A percentile compares a stretch with the other conserved stretches of the same genome.
These are phyloP conservation scores for Capra hircus DNA, from an alignment of 2,113 vertebrate species.

Conservation along the genomic window DNA sequence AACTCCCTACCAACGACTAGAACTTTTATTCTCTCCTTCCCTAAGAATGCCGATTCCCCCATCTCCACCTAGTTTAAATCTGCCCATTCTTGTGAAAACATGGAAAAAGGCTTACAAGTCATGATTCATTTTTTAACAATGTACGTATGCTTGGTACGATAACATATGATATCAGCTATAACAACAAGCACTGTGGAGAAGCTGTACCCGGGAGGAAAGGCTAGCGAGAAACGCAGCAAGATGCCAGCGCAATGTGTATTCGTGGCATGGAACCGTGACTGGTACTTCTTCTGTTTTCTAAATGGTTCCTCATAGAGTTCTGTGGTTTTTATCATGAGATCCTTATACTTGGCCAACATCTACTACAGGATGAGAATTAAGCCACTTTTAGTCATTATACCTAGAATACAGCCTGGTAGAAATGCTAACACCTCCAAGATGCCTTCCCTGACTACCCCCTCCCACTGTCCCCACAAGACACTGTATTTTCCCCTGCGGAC, in stretches of 20 bases:
- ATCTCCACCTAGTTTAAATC: background rate
- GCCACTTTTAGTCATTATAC: background rate
- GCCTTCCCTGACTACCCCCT: background rate
- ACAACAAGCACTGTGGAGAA: background rate
- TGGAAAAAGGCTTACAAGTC: background rate
- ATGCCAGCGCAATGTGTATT: background rate
- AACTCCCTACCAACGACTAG: accelerated
- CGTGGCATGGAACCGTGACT: background rate
- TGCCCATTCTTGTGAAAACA: background rate
- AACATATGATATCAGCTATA: background rate
- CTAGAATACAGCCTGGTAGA: background rate
- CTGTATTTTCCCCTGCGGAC: background rate
- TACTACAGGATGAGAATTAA: background rate
- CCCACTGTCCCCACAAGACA: background rate
- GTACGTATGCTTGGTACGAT: background rate
- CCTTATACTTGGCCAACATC: background rate
- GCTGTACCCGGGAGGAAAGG: background rate
- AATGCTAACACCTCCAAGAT: background rate
- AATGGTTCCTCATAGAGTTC: background rate
- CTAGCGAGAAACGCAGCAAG: background rate
- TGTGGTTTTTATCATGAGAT: background rate
- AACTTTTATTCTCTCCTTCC: background rate
- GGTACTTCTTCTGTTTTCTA: background rate
- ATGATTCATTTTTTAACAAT: background rate
- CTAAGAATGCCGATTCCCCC: background rate